Conservation (phyloP, 2,797 vertebrate genomes). For the Zalophus californianus region DNA sequence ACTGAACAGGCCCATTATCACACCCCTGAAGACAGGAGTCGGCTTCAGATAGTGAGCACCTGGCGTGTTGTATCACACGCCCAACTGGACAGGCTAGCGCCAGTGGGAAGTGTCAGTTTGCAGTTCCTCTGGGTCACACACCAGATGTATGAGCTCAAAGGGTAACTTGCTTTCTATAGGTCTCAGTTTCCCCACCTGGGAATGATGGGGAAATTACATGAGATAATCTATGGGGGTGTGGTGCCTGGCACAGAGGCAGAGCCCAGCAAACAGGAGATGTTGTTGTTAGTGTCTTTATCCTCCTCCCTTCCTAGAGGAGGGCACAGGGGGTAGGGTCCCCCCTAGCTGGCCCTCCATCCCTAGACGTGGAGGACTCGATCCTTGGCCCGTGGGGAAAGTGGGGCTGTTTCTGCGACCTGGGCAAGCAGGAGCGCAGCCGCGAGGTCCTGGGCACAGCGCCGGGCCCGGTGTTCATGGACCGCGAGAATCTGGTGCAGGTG, state of each 20-base stretch:
- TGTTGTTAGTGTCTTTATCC: neutral
- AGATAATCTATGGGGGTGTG: neutral
- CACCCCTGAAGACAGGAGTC: neutral
- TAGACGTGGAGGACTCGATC: conserved; percentile 56
- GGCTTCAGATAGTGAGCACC: neutral
- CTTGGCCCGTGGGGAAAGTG: conserved; percentile 78
- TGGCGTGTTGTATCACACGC: neutral
- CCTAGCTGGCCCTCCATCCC: neutral
- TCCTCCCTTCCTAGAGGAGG: neutral
- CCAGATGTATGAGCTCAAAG: neutral
- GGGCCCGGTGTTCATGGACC: conserved; percentile 81
- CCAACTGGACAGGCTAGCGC: neutral
- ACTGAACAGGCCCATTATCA: neutral
- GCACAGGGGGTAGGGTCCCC: neutral
- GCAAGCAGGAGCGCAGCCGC: conserved; percentile 80
- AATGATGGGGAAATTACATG: neutral
- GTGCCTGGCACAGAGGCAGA: neutral
- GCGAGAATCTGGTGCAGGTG: conserved; percentile 53
- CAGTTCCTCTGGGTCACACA: neutral
- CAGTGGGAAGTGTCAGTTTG: neutral
- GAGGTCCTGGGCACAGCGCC: conserved; percentile 75
- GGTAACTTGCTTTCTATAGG: neutral
- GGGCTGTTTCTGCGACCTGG: conserved; percentile 73
- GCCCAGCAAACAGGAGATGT: neutral
- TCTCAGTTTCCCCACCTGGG: neutral